These are phyloP conservation scores for Drosophila acutilabella DNA, from an alignment of 2,888 invertebrate species.

Conservation along the genomic window DNA sequence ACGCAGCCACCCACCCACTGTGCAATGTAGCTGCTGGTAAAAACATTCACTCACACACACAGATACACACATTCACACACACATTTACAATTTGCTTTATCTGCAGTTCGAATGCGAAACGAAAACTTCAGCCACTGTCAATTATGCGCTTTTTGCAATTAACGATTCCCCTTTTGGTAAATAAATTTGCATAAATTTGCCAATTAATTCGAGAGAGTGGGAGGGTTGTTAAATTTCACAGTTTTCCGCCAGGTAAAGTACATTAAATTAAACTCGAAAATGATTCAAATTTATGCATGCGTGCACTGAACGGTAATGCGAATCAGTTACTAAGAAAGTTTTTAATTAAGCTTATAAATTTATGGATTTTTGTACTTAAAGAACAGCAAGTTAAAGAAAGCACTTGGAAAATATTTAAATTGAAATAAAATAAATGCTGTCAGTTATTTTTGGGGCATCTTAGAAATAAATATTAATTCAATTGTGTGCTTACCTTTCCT, in stretches of 20 bases:
- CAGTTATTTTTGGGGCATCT: too few species aligned
- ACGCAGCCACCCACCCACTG: constrained; percentile 21
- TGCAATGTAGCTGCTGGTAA: neutral
- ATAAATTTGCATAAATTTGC: constrained; percentile 48
- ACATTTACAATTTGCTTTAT: constrained; percentile 52
- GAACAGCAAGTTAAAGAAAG: too few species aligned
- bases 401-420: too few species aligned
- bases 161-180: constrained; percentile 51
- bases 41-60: constrained; percentile 12
- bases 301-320: constrained; percentile 14
- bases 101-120: constrained; percentile 48
- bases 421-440: too few species aligned
- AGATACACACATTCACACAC: constrained; percentile 9
- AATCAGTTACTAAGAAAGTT: neutral
- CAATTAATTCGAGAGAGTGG: constrained; percentile 17
- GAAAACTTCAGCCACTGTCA: constrained; percentile 62
- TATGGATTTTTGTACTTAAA: too few species aligned
- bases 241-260: constrained; percentile 23
- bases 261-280: constrained; percentile 38
- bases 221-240: constrained; percentile 34
- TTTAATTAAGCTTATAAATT: too few species aligned
- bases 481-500: constrained; percentile 86
- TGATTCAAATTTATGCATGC: constrained; percentile 39
- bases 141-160: constrained; percentile 75
- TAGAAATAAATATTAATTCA: neutral